A percentile compares a stretch with the other conserved stretches of the same genome.
Conservation (phyloP, 2,797 vertebrate species). For the Anableps anableps region DNA sequence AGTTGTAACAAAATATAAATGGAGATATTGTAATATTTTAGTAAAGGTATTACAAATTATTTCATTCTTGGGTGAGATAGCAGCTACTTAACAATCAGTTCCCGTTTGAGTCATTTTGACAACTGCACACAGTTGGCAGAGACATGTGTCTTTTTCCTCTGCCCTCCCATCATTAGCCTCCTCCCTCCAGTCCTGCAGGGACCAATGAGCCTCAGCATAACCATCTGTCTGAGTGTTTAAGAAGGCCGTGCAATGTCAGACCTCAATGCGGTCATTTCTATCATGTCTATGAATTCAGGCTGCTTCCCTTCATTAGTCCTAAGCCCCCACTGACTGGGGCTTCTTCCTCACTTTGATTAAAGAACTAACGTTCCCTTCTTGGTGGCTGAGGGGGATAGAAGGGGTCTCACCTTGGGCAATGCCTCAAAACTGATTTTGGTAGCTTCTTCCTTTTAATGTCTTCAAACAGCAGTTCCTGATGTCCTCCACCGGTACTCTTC, state of each 20-base stretch:
- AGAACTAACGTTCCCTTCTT: slow-evolving; percentile 41
- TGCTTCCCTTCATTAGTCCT: slow-evolving; percentile 61
- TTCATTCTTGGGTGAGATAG: not conserved
- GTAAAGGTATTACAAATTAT: not conserved
- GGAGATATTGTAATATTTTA: not conserved
- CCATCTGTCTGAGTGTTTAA: slow-evolving; percentile 60
- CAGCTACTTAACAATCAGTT: not conserved
- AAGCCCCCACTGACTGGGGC: slow-evolving; percentile 39
- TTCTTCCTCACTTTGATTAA: slow-evolving; percentile 66
- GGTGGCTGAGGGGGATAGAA: not conserved
- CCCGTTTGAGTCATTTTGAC: not conserved
- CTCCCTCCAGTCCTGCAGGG: not conserved
- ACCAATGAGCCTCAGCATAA: not conserved
- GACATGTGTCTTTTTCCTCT: not conserved
- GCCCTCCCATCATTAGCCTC: not conserved
- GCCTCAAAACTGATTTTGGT: slow-evolving; percentile 28
- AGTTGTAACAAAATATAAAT: not conserved
- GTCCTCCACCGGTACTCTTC: slow-evolving; percentile 36
- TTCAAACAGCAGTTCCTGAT: slow-evolving; percentile 36
- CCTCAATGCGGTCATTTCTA: slow-evolving; percentile 48
- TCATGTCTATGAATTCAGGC: slow-evolving; percentile 49
- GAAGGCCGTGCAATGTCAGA: slow-evolving; percentile 45
- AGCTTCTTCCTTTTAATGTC: slow-evolving; percentile 10
- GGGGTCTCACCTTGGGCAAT: slow-evolving; percentile 33
- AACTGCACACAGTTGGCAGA: not conserved